phyloP scores from a whole-genome alignment of 2,113 vertebrate genomes.

The Anas platyrhynchos region DNA sequence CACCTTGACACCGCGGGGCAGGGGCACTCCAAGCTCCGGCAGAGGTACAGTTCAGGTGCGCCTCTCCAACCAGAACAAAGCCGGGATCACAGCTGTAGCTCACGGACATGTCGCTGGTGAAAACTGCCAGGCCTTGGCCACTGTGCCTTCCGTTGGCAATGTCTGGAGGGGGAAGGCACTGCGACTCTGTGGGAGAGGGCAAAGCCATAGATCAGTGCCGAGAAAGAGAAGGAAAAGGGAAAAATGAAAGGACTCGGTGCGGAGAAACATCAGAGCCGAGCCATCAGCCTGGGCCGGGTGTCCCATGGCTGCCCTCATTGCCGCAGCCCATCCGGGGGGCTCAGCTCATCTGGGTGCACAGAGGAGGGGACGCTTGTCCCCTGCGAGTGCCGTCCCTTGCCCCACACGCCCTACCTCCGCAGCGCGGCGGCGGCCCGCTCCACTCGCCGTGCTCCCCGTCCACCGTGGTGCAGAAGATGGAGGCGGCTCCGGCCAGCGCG shows the following conservation, averaged over 20 bases:
- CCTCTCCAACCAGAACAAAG: background rate
- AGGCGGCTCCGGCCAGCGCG: background rate
- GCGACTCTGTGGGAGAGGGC: background rate
- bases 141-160: background rate
- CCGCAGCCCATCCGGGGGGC: background rate
- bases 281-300: background rate
- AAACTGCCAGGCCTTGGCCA: background rate
- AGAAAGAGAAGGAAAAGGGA: background rate
- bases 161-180: background rate
- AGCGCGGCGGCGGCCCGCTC: conserved; percentile 16
- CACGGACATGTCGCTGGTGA: background rate
- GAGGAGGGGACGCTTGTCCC: too few relatives aligned
- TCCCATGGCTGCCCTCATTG: background rate
- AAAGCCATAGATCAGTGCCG: background rate
- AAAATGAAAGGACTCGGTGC: background rate
- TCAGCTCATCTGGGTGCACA: background rate
- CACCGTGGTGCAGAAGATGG: conserved; percentile 38
- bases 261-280: background rate
- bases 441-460: conserved; percentile 41
- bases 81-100: background rate
- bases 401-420: background rate
- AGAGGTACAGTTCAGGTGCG: background rate
- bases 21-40: conserved; percentile 39
- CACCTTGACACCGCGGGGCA: conserved; percentile 45
- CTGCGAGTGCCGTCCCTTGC: too few relatives aligned